phyloP scores from a whole-genome alignment of 2,888 invertebrate species.

The Eurytoma californica region DNA sequence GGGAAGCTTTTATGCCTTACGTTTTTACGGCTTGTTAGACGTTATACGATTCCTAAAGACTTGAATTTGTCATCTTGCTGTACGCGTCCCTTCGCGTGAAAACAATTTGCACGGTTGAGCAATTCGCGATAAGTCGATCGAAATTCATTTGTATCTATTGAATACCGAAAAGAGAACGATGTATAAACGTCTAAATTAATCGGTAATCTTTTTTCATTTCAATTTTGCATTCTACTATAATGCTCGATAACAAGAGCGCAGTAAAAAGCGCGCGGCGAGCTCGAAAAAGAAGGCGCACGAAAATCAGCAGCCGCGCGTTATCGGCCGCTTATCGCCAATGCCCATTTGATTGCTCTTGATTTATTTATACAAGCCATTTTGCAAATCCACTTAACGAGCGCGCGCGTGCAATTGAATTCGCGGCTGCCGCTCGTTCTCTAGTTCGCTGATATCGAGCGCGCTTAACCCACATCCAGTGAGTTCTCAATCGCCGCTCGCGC shows the following conservation, averaged over 20 bases:
- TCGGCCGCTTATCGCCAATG: not conserved
- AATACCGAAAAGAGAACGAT: no score
- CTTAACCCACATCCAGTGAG: no score
- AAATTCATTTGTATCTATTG: no score
- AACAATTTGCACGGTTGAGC: no score
- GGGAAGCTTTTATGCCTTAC: no score
- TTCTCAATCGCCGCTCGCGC: not conserved
- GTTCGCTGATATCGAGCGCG: not conserved
- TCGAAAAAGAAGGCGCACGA: not conserved
- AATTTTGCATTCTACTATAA: not conserved
- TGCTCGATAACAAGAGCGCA: no score
- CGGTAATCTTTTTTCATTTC: not conserved
- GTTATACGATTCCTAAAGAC: no score
- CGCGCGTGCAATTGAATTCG: not conserved
- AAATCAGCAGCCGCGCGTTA: not conserved
- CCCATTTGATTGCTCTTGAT: not conserved
- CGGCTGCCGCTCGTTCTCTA: not conserved
- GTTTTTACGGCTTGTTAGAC: no score
- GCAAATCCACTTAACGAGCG: not conserved
- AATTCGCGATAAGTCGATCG: no score
- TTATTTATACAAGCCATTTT: conserved; percentile 1
- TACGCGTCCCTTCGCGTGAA: no score
- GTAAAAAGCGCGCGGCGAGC: not conserved
- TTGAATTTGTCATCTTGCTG: no score
- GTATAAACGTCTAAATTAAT: no score